Evolutionary conservation across 2,797 vertebrate genomes (phyloP).

Genomic region (Strix occidentalis): DNA sequence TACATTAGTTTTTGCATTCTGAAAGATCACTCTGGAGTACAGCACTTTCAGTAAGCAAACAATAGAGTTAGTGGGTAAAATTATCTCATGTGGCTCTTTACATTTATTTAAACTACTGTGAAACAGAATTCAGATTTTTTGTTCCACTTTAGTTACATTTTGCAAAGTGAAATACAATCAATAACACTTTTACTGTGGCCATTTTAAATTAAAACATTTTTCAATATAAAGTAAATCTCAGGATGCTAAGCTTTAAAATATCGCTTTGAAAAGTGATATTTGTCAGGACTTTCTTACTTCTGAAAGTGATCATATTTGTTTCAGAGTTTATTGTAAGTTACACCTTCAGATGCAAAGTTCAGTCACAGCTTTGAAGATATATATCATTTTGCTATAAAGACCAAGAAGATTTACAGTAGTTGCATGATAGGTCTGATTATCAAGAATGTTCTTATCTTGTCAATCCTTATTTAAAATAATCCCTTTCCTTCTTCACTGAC

Average conservation of each 20-base stretch:
- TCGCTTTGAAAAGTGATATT: background rate
- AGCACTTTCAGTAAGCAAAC: background rate
- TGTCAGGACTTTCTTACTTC: background rate
- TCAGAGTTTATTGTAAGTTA: background rate
- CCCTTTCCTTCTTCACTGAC: background rate
- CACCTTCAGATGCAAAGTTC: background rate
- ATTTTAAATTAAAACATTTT: background rate
- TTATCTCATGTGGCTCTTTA: background rate
- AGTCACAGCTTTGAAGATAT: background rate
- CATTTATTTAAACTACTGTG: background rate
- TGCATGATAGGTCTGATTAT: background rate
- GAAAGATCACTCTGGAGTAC: background rate
- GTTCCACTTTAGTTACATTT: background rate
- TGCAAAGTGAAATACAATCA: background rate
- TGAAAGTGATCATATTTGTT: background rate
- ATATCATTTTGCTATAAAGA: background rate
- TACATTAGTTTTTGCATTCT: background rate
- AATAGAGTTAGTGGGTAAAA: background rate
- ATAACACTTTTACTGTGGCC: background rate
- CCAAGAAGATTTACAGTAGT: background rate
- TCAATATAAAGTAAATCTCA: background rate
- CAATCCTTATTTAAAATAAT: background rate
- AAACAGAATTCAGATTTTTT: background rate
- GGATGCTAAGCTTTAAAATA: background rate
- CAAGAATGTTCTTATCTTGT: background rate